These are phyloP conservation scores for Machimus rusticus DNA, from an alignment of 2,888 invertebrate species.

Conservation along the genomic window DNA sequence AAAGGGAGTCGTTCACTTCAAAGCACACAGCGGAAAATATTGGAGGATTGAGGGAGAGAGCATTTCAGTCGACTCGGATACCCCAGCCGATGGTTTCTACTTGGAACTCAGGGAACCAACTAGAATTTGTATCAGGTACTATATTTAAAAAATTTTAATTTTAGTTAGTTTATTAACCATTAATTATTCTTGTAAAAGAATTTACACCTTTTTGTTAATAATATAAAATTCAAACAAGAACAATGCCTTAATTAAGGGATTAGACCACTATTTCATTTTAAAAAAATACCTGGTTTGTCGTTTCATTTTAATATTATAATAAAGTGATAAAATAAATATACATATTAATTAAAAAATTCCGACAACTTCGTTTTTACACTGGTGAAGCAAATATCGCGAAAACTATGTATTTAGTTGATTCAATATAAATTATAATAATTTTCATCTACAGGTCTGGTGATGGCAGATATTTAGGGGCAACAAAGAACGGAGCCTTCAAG, in stretches of 20 bases:
- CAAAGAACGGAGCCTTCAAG: constrained; percentile 90
- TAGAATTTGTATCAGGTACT: constrained; percentile 83
- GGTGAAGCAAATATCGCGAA: no score
- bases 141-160: constrained; percentile 46
- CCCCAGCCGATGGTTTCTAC: constrained; percentile 83
- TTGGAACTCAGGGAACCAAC: constrained; percentile 93
- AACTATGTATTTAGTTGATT: no score
- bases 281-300: no score
- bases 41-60: constrained; percentile 92
- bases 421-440: neutral
- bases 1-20: constrained; percentile 88
- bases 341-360: no score
- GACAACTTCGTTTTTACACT: no score
- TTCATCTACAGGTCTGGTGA: constrained; percentile 60
- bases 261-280: no score
- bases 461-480: constrained; percentile 83
- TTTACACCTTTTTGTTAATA: neutral
- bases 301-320: no score
- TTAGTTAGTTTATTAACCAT: neutral
- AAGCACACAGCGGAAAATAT: constrained; percentile 92
- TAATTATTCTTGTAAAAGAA: neutral
- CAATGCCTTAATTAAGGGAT: no score
- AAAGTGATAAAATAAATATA: no score
- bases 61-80: constrained; percentile 84
- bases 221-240: neutral